Base-by-base conservation (phyloP, 2,888 invertebrate species). In the Rosalia funebris region DNA sequence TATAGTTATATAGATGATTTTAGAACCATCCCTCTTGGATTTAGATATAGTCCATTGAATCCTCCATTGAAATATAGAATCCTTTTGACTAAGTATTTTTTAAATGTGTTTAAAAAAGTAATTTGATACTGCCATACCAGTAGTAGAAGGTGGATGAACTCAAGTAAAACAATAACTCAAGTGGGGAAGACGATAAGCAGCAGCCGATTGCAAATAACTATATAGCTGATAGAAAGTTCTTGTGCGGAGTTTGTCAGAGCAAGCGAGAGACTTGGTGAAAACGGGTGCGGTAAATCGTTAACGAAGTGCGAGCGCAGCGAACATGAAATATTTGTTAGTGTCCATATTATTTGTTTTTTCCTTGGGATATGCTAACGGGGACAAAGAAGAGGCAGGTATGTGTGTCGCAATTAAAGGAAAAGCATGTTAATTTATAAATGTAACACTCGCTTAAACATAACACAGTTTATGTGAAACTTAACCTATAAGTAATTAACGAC, bases 141-240 rank as follows among this genome's bases (percentile, higher is more conserved):
- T 15, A 25, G 32, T 44, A 53, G 55, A 71, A 72, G 73, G 75
- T 74, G 63, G 71, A 73, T 70, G 73, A 75, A 74, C 74, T 67
- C 72, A 66, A 68, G 62, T 68, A 69, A 63, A 73, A 74, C 69
- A 71, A 73, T 67, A 62, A 60, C 52, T 10, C 64, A 63, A 67
- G 75, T 70, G 73, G 75, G 75, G 74, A 72, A 73, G 47, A 56
- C 64, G 64, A 62, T 14, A 10, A 19, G 14, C 50, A 12, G 15
- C 50, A 50, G 65, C 64, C 60, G 66, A 54, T 63, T 65, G 66
- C 67, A 60, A 69, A 62, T 62, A 62, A 72, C 63, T 70, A 71
- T 73, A 73, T 72, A 73, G 71, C 63, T 66, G 73, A 74, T 76
- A 76, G 76, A 76, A 76, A 76, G 76, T 75, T 74, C 74, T 70